Base-by-base conservation (phyloP, 92 coral and sea anemone species). In the Heteractis magnifica region DNA sequence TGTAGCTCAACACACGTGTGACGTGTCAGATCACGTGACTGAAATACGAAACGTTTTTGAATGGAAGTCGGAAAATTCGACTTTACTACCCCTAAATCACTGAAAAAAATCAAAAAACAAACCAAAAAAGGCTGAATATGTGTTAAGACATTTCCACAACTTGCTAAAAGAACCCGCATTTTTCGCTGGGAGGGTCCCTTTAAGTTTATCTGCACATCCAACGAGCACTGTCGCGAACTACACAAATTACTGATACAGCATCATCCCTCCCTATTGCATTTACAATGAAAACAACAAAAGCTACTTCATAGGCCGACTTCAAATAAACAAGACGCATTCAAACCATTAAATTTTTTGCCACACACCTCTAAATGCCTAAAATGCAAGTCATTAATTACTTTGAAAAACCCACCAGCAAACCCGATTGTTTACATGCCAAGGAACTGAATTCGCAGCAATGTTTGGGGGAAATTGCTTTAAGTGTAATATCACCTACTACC, bases 271-370 rank as follows among this genome's bases (percentile, higher is more conserved):
- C 52, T 72, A 44, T 76, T 76, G 8, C 60, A 49, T 49, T 52
- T 44, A n/a, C 44, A 52, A 52, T 7, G 26, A 20, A 51, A 52
- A 44, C 79, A 44, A 52, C 55, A 10, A 5, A 18, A 19, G 26
- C 3, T 76, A 20, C 79, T 76, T 50, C 60, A 76, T 76, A 56
- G 79, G 60, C 79, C 79, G 34, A 51, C 56, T n/a, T 26, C 79
- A 49, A 76, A 19, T 44, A 76, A 76, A 72, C 49, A 72, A 49
- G 58, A 76, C 79, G 79, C 76, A 26, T 72, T 72, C 52, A 76
- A 76, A 49, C 79, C 79, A 48, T 44, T 76, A 49, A 49, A 41
- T 76, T 76, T 76, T 19, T 76, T 76, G 20, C 79, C 79, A 76
- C 51, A 26, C 60, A n/a, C 51, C 56, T 11, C 56, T 7, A 76